Conservation (phyloP, 2,113 vertebrate species). For the Egretta garzetta region DNA sequence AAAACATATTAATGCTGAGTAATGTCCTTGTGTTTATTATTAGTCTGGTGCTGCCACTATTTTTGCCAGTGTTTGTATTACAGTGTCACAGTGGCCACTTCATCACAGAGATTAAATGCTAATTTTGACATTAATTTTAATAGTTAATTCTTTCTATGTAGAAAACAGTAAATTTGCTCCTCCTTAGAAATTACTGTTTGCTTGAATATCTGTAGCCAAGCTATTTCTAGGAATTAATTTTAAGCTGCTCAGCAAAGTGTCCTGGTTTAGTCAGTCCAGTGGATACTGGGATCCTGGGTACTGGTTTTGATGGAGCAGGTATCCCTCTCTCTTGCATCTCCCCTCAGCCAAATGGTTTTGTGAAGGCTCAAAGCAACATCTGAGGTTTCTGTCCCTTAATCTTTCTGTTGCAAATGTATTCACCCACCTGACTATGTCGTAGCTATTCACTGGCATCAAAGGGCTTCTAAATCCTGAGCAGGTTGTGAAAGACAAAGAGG, state of each 20-base stretch:
- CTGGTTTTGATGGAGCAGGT: neutral
- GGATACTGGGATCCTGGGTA: neutral
- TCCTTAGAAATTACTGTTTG: neutral
- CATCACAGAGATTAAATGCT: constrained; percentile 18
- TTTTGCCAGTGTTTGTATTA: constrained; percentile 16
- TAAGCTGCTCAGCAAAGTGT: neutral
- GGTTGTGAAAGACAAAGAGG: neutral
- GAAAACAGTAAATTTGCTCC: neutral
- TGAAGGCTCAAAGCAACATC: neutral
- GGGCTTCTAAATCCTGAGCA: neutral
- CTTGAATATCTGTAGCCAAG: neutral
- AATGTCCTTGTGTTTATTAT: neutral
- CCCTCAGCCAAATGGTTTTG: neutral
- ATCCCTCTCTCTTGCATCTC: neutral
- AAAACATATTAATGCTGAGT: neutral
- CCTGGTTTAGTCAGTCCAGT: neutral
- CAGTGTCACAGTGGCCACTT: neutral
- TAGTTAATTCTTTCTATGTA: constrained; percentile 5
- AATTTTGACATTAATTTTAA: constrained; percentile 10
- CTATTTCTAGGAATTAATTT: neutral
- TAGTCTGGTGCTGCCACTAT: neutral
- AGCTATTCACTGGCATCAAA: neutral
- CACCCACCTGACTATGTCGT: neutral
- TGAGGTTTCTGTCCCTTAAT: neutral
- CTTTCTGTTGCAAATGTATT: neutral